Conservation (phyloP, 2,797 vertebrate species). For the Anas flavirostris region DNA sequence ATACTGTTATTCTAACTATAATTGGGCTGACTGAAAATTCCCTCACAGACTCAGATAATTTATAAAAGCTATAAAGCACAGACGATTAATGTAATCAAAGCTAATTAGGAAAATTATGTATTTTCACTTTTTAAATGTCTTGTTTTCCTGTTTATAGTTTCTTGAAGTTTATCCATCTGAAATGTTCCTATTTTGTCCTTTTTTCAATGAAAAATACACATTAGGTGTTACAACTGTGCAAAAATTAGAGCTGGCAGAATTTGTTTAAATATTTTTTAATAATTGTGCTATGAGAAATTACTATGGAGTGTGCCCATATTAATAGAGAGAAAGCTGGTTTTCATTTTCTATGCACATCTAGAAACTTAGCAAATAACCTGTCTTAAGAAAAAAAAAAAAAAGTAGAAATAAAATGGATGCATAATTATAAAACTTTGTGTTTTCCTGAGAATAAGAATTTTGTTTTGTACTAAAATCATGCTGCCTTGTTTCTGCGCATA, state of each 20-base stretch:
- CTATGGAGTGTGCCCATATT: not conserved
- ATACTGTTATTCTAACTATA: not conserved
- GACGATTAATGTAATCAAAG: constrained; percentile 8
- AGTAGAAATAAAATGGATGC: not conserved
- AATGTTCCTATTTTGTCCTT: not conserved
- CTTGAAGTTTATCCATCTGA: not conserved
- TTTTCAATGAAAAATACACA: not conserved
- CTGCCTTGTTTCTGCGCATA: not conserved
- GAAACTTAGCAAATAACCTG: not conserved
- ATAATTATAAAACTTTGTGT: not conserved
- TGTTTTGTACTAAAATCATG: not conserved
- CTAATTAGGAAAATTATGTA: not conserved
- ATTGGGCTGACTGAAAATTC: constrained; percentile 21
- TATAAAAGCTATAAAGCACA: not conserved
- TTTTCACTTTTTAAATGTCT: not conserved
- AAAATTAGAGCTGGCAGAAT: not conserved
- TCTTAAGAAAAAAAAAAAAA: not conserved
- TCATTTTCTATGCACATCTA: not conserved
- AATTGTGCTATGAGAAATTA: not conserved
- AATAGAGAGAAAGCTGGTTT: not conserved
- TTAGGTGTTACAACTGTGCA: not conserved
- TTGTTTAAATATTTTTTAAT: not conserved
- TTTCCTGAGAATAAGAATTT: not conserved
- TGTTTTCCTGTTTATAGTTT: not conserved
- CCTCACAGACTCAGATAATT: constrained; percentile 14